Base-by-base conservation (phyloP, 2,888 invertebrate species). In the Halocaridina rubra region DNA sequence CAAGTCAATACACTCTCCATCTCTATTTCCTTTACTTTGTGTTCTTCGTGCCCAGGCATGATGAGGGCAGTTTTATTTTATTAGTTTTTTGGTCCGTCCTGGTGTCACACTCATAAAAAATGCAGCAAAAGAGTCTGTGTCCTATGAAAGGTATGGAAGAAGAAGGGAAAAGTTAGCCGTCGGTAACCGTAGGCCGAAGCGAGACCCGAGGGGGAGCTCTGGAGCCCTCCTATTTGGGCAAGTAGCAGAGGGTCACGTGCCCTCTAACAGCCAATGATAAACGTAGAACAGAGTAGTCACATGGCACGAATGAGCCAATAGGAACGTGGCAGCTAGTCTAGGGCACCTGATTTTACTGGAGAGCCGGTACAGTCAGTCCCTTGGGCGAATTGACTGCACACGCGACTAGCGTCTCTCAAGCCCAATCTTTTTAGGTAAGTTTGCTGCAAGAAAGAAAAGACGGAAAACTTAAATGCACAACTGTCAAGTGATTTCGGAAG, bases 301-400 rank as follows among this genome's bases (percentile, higher is more conserved):
- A 78, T 82, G 82, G 61, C 30, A 10, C 8, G 22, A 8, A 29
- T 10, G 29, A 24, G 39, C 82, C 82, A 82, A 78, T 78, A 72
- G 61, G 78, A 0, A 3, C 24, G n/a, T 1, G n/a, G 7, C 24
- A 78, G 82, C 71, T 72, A 82, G 78, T 76, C 78, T n/a, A 82
- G 64, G 32, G 82, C 82, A 72, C 53, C 19, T 71, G 77, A 61
- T 46, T 24, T 1, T 3, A 19, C 27, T 29, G 22, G 2, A 2
- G 16, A 4, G 10, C n/a, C 59, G 39, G 33, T 71, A 82, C 82
- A 82, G 82, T 82, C 82, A 82, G 82, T 82, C 78, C 72, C 72
- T 82, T 78, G 82, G 82, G 82, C 82, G 82, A 82, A 78, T 82
- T 82, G 82, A 82, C 82, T 82, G 78, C 82, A 82, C 82, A 82